These are phyloP conservation scores for Falco punctatus DNA, from an alignment of 2,113 vertebrate species.

Conservation along the genomic window DNA sequence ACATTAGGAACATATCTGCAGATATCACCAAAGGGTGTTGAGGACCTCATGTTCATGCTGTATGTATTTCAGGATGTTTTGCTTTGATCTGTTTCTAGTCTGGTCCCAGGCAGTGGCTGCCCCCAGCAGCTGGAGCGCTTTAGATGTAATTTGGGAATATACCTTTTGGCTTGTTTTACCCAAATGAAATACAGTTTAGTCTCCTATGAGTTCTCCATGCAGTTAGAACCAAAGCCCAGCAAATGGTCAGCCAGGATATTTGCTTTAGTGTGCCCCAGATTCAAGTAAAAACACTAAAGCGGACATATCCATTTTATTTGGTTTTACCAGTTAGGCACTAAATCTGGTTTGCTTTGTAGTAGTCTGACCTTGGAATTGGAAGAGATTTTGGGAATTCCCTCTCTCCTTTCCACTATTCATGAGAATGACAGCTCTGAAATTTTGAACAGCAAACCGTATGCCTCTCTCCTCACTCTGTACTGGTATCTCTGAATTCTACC, in stretches of 20 bases:
- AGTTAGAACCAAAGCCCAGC: not conserved
- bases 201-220: not conserved
- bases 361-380: not conserved
- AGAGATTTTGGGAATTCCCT: not conserved
- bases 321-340: not conserved
- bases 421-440: not conserved
- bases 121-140: not conserved
- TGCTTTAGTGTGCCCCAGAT: not conserved
- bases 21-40: not conserved
- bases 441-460: not conserved
- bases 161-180: not conserved
- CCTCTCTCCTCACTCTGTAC: not conserved
- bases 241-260: not conserved
- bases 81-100: not conserved
- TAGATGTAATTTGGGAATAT: not conserved
- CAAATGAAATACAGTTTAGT: not conserved
- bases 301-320: not conserved
- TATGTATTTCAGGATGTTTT: not conserved
- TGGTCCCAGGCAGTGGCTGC: not conserved
- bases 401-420: not conserved
- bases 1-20: not conserved
- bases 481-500: not conserved
- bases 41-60: not conserved
- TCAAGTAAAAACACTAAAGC: not conserved
- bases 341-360: not conserved